Evolutionary conservation across 2,797 vertebrate species (phyloP).

Genomic region (Cuniculus paca): DNA sequence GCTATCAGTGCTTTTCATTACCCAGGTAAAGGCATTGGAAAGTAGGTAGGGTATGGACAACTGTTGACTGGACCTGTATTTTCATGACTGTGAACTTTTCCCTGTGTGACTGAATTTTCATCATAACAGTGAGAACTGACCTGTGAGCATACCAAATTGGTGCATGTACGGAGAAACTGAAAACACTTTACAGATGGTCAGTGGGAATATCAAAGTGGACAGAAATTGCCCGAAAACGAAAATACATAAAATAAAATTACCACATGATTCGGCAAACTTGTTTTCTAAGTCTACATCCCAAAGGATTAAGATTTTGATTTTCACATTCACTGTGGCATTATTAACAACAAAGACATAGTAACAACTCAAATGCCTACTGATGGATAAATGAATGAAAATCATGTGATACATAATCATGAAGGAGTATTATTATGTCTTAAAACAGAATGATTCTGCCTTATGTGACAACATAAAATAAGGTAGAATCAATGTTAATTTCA

Average conservation of each 20-base stretch:
- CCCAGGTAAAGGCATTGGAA: neutral
- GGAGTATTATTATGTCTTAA: neutral
- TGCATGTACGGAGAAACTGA: neutral
- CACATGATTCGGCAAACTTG: neutral
- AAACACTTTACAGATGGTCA: neutral
- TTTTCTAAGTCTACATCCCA: neutral
- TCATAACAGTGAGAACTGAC: neutral
- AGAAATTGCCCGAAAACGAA: neutral
- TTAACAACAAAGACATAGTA: neutral
- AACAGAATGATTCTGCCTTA: neutral
- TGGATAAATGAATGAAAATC: neutral
- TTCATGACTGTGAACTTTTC: neutral
- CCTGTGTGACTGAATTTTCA: neutral
- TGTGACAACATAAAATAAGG: neutral
- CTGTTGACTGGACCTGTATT: neutral
- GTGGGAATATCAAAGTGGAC: neutral
- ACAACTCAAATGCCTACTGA: neutral
- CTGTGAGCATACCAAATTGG: neutral
- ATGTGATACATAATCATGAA: neutral
- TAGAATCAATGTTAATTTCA: neutral
- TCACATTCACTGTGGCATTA: neutral
- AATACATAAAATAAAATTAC: neutral
- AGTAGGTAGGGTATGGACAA: neutral
- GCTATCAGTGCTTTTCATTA: neutral
- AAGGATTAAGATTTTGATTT: neutral